Conservation (phyloP, 2,797 vertebrate species). For the Sandelia bainsii region DNA sequence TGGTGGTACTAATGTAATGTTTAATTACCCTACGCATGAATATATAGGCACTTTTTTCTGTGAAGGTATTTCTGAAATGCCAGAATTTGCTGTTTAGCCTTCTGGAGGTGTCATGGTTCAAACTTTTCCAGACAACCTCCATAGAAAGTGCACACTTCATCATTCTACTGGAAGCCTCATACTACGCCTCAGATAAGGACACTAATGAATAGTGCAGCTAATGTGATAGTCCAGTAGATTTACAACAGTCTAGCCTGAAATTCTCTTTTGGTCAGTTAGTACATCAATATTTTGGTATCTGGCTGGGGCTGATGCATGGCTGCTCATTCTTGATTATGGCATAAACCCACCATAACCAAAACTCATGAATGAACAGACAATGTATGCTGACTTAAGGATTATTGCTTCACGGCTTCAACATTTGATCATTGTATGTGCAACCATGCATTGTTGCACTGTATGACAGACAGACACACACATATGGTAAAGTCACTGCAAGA, state of each 20-base stretch:
- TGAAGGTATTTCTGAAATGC: too few relatives aligned
- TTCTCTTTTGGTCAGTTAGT: constrained; percentile 43
- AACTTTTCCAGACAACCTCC: constrained; percentile 18
- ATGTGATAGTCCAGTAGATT: constrained; percentile 29
- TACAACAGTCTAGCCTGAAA: constrained; percentile 12
- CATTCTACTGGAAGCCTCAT: constrained; percentile 31
- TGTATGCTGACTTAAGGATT: background rate
- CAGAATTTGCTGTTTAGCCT: too few relatives aligned
- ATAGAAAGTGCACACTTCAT: constrained; percentile 27
- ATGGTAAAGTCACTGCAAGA: background rate
- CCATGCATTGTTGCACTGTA: background rate
- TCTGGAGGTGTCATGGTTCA: constrained; percentile 1
- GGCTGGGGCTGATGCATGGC: constrained; percentile 7
- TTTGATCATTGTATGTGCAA: too few relatives aligned
- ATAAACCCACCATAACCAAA: too few relatives aligned
- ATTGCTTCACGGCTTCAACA: background rate
- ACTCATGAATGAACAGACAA: too few relatives aligned
- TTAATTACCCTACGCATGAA: too few relatives aligned
- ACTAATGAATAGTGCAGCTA: constrained; percentile 53
- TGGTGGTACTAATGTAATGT: too few relatives aligned
- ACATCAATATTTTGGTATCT: constrained; percentile 46
- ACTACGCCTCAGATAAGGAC: constrained; percentile 44
- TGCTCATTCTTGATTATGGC: constrained; percentile 9
- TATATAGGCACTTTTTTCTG: too few relatives aligned
- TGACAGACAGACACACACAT: background rate